Percentiles rank a stretch among this genome's conserved stretches.
Evolutionary conservation across 2,797 vertebrate species (phyloP).

Genomic region (Diglossa cyanea): DNA sequence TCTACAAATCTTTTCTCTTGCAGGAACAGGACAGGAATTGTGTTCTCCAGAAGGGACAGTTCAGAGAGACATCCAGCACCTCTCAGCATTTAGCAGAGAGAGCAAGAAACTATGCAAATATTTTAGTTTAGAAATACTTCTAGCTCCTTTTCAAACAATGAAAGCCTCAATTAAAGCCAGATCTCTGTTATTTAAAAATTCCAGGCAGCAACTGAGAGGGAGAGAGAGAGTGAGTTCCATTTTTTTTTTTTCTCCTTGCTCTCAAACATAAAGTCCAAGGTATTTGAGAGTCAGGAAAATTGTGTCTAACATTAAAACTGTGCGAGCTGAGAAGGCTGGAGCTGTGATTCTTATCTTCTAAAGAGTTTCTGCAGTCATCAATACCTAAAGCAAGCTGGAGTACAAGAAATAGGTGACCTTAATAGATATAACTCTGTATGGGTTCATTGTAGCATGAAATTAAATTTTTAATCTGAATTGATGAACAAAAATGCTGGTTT

Average conservation of each 20-base stretch:
- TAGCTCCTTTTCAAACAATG: constrained; percentile 61
- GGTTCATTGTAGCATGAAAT: constrained; percentile 79
- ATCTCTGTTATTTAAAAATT: constrained; percentile 49
- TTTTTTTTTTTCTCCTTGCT: not conserved
- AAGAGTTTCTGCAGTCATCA: constrained; percentile 70
- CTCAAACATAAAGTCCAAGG: not conserved
- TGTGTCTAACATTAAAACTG: constrained; percentile 18
- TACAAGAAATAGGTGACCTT: constrained; percentile 73
- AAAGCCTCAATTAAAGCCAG: constrained; percentile 58
- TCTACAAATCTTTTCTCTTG: constrained; percentile 36
- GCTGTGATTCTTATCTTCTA: constrained; percentile 63
- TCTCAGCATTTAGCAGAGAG: constrained; percentile 22
- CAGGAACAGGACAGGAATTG: constrained; percentile 48
- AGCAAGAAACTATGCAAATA: constrained; percentile 63
- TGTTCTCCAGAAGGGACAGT: not conserved
- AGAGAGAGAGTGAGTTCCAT: not conserved
- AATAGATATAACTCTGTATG: constrained; percentile 76
- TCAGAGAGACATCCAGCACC: constrained; percentile 17
- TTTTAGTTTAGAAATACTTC: constrained; percentile 54
- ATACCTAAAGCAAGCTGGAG: constrained; percentile 55
- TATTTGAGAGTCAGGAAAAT: constrained; percentile 24
- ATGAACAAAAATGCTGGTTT: constrained; percentile 75
- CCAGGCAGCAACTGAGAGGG: constrained; percentile 25
- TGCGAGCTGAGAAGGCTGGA: constrained; percentile 44
- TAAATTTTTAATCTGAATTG: constrained; percentile 82